Percentiles rank a stretch among this genome's conserved stretches.
Evolutionary conservation across 2,797 vertebrate species (phyloP).

Genomic region (Halcyon leucocephala): DNA sequence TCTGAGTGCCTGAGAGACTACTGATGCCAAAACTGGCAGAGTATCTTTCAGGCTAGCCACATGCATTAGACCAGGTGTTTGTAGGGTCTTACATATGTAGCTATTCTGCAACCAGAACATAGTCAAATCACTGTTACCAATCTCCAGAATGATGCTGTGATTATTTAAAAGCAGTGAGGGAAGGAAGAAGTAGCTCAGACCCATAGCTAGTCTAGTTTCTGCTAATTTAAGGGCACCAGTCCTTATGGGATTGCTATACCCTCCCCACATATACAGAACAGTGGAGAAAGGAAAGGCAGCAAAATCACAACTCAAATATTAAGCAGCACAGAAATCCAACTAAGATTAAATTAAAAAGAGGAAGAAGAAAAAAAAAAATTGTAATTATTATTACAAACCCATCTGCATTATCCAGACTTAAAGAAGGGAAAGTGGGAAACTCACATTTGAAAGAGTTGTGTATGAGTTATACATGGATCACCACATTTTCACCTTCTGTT

Average conservation of each 20-base stretch:
- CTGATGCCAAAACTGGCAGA: not conserved
- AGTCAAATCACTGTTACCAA: not conserved
- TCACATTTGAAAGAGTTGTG: not conserved
- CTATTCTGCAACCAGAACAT: not conserved
- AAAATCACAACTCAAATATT: not conserved
- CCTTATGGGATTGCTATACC: not conserved
- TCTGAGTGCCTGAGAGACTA: not conserved
- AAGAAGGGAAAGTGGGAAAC: not conserved
- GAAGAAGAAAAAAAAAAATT: not conserved
- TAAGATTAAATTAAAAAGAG: not conserved
- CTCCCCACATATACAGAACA: rapidly evolving
- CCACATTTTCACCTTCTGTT: not conserved
- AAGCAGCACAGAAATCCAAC: not conserved
- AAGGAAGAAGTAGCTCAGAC: not conserved
- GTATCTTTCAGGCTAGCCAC: not conserved
- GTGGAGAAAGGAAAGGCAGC: not conserved
- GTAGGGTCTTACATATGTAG: not conserved
- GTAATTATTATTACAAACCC: not conserved
- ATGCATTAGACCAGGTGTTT: not conserved
- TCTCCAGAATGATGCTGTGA: not conserved
- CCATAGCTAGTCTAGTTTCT: not conserved
- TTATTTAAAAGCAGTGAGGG: not conserved
- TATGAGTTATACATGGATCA: not conserved
- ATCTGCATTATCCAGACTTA: not conserved
- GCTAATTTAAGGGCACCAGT: not conserved